Conservation (phyloP, 2,888 invertebrate genomes). For the Drosophila bunnanda region DNA sequence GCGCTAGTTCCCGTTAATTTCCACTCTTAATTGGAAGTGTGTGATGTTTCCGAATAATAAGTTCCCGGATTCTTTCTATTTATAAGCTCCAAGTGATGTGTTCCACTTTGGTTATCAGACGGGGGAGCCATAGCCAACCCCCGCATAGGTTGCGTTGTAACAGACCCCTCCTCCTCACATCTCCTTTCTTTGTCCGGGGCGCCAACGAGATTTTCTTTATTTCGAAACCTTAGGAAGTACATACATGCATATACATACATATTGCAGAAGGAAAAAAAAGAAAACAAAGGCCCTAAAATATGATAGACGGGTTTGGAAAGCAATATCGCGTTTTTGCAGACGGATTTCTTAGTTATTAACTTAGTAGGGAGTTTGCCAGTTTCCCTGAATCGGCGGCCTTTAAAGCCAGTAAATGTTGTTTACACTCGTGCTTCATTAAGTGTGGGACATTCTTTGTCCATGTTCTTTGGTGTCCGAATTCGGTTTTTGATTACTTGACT, state of each 20-base stretch:
- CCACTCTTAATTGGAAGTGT: slow-evolving; percentile 20
- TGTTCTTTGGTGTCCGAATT: neutral
- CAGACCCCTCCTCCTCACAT: neutral
- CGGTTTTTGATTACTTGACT: slow-evolving; percentile 14
- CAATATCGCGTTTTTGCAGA: neutral
- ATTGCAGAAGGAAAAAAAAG: neutral
- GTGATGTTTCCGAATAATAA: neutral
- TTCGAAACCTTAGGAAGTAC: slow-evolving; percentile 33
- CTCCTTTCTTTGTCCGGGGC: slow-evolving; percentile 30
- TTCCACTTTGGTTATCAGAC: slow-evolving; percentile 33
- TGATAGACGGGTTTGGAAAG: slow-evolving; percentile 3
- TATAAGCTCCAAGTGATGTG: slow-evolving; percentile 15
- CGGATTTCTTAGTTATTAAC: neutral
- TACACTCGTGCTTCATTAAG: neutral
- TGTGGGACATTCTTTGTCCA: slow-evolving; percentile 4
- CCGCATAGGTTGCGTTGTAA: slow-evolving; percentile 2
- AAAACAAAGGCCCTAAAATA: neutral
- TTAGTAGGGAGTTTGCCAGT: neutral
- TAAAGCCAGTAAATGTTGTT: neutral
- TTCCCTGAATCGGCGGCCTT: too few species aligned
- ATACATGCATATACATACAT: neutral
- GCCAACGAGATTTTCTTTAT: slow-evolving; percentile 27
- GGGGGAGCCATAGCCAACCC: slow-evolving; percentile 1
- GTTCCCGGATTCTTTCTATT: slow-evolving; percentile 16
- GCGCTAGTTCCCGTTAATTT: slow-evolving; percentile 14